Evolutionary conservation across 1,140 invertebrate genomes (phyloP), one percentile per base, ranked within the genome.

Genomic region (Rhynchophorus ferrugineus): DNA sequence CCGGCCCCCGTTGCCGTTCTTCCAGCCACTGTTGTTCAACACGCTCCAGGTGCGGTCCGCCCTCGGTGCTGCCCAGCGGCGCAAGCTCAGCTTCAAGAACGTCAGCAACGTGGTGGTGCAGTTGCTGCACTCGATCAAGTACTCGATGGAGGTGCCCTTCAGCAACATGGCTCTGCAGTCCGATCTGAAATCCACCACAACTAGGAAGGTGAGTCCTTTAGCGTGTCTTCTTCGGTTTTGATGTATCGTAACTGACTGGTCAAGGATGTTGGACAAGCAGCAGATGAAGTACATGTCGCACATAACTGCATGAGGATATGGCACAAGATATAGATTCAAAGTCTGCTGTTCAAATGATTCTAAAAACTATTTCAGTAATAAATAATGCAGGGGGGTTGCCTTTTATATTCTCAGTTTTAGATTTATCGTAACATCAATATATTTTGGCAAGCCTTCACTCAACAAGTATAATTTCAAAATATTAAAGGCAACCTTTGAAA

Each of bases 61-160:
- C 57, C 76, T 76, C 62, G 84, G 75, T 54, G 75, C 77, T 44
- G 79, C 78, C 46, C 80, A 79, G 53, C 76, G 84, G 39, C 74
- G 89, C 49, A 92, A 92, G 68, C 75, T 92, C 16, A 91, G 88
- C 36, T 93, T 94, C 75, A 87, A 90, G 71, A 92, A 91, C 71
- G 89, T 93, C 1, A 90, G 88, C 41, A 91, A 89, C 69, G 89
- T 92, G 49, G 89, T 94, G 11, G 86, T 93, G 52, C 87, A 92
- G 65, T 73, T 94, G 41, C 78, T 93, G 39, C 89, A 92, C 71
- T 89, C 87, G 13, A 91, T 93, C 61, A 92, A 91, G 69, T 93
- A 91, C 71, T 91, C 88, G 52, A 87, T 92, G 60, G 90, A 92
- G 66, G 89, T 92, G 39, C 91, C 91, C 1, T 94, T 94, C 71